Evolutionary conservation across 2,888 invertebrate species (phyloP), one percentile per base, ranked within the genome.

Genomic region (Hydriomena furcata): DNA sequence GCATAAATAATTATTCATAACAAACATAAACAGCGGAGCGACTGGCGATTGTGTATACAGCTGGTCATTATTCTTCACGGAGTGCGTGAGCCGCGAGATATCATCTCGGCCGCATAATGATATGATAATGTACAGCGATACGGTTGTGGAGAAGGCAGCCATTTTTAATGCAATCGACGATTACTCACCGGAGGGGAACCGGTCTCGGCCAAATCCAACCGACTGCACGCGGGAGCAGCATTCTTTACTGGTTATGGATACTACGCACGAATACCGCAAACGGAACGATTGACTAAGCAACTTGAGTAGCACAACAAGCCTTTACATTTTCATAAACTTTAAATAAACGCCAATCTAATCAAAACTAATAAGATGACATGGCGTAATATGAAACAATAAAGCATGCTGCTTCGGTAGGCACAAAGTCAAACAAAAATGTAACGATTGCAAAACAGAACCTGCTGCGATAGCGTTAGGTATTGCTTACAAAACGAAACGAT

Each of bases 1-100:
- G 79, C 79, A 82, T 84, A 74, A 76, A 82, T 81, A 77, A 82
- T 82, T 80, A 83, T 82, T 81, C 77, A 81, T 82, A 80, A 78
- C 75, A 77, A 81, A 82, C 70, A 75, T 68, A 78, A 79, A 79
- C 71, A 74, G 60, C 68, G 55, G 59, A 73, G 69, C 73, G 73
- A 71, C 71, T 55, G 67, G 60, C 63, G 62, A 68, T 67, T 70
- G 68, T 69, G 63, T 55, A 55, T 65, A 63, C 70, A 68, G 61
- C 54, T 68, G 66, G 67, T 60, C 64, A 69, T n/a, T n/a, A n/a
- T 75, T 68, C 71, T 66, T 69, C 65, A 66, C 55, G 50, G 59
- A 59, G 62, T 68, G 69, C 70, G 69, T 66, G 69, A 60, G 58
- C 52, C 49, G 58, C 52, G 58, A 67, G 68, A 73, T 72, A 65